Conservation (phyloP, 2,888 invertebrate genomes). For the Stenoptilia bipunctidactyla region DNA sequence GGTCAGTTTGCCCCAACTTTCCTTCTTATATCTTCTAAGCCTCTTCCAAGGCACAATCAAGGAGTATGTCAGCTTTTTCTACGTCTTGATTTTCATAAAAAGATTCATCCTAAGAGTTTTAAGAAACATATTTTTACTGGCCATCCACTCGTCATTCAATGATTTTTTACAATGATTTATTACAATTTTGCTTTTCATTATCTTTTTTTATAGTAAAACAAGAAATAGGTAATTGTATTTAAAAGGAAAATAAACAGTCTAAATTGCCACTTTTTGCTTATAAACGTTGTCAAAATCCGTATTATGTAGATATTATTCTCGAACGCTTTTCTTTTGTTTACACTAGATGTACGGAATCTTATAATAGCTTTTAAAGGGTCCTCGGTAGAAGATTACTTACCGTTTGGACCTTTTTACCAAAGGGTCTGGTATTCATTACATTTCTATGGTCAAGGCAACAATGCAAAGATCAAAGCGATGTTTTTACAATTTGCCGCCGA, state of each 20-base stretch:
- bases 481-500: constrained; percentile 36
- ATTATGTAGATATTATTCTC: no score
- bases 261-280: no score
- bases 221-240: no score
- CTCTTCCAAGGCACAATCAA: background rate
- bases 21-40: constrained; percentile 2
- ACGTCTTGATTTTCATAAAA: background rate
- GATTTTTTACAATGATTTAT: no score
- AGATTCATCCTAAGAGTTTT: no score
- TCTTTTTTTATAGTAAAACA: no score
- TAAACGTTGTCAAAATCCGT: no score
- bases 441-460: constrained; percentile 39
- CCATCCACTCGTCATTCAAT: no score
- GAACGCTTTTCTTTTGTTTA: no score
- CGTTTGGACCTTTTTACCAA: constrained; percentile 17
- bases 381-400: background rate
- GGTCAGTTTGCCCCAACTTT: constrained; percentile 19
- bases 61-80: background rate
- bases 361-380: background rate
- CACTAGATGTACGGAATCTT: background rate
- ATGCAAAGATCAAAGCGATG: constrained; percentile 49
- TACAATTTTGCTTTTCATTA: no score
- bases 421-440: constrained; percentile 17
- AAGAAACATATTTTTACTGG: no score
- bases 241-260: no score